Conservation (phyloP, 2,797 vertebrate species). For the Florisuga fusca region DNA sequence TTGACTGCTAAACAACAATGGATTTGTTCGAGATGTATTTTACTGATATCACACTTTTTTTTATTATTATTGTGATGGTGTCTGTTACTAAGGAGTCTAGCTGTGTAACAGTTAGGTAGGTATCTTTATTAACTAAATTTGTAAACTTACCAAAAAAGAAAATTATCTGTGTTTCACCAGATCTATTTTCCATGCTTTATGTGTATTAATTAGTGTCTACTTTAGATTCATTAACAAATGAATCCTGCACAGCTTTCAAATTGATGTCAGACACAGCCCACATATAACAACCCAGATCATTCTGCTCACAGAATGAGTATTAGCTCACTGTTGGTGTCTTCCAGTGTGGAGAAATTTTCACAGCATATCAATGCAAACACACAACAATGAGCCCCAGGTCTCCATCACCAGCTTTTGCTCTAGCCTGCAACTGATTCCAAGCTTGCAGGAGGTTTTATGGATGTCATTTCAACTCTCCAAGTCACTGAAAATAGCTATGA, state of each 20-base stretch:
- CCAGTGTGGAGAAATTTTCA: background rate
- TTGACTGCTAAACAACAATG: background rate
- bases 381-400: background rate
- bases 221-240: background rate
- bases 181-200: background rate
- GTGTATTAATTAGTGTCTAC: background rate
- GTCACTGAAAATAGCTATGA: background rate
- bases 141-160: background rate
- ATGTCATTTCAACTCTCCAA: background rate
- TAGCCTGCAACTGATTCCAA: background rate
- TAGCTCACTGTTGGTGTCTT: background rate
- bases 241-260: background rate
- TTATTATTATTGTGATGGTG: background rate
- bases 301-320: background rate
- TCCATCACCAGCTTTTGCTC: fast-evolving
- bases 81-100: background rate
- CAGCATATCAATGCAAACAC: background rate
- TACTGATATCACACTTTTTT: background rate
- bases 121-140: background rate
- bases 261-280: background rate
- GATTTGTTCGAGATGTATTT: background rate
- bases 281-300: background rate
- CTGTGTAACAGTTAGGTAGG: background rate
- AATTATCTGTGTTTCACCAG: background rate
- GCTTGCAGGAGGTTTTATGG: background rate